These are phyloP conservation scores for Lutjanus erythropterus DNA, from an alignment of 2,113 vertebrate genomes.

Conservation along the genomic window DNA sequence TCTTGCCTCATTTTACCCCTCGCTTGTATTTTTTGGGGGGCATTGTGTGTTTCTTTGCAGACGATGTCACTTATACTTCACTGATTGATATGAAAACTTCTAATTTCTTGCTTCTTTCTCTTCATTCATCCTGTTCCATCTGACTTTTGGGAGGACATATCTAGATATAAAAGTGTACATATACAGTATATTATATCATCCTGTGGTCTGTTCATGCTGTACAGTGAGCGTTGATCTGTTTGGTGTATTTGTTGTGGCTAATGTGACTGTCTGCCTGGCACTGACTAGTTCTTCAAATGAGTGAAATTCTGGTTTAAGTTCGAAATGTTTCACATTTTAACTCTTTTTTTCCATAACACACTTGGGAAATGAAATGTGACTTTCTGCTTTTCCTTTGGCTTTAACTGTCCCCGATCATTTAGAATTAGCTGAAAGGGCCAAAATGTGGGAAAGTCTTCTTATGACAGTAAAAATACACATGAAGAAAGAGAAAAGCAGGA, in stretches of 20 bases:
- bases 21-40: background rate
- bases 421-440: background rate
- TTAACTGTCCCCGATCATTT: background rate
- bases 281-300: constrained; percentile 8
- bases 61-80: background rate
- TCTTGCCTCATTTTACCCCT: background rate
- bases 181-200: constrained; percentile 14
- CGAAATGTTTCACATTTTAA: background rate
- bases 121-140: background rate
- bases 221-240: constrained; percentile 18
- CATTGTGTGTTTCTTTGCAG: constrained; percentile 30
- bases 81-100: background rate
- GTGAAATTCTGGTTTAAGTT: background rate
- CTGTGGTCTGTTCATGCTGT: constrained; percentile 28
- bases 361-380: background rate
- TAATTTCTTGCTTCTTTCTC: background rate
- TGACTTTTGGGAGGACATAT: background rate
- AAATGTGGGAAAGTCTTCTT: background rate
- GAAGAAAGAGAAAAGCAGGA: background rate
- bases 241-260: constrained; percentile 40
- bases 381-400: background rate
- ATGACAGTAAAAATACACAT: background rate
- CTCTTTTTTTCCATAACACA: background rate
- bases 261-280: constrained; percentile 29
- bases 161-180: constrained; percentile 10